Evolutionary conservation across 2,113 vertebrate species (phyloP).

Genomic region (Puntigrus tetrazona): DNA sequence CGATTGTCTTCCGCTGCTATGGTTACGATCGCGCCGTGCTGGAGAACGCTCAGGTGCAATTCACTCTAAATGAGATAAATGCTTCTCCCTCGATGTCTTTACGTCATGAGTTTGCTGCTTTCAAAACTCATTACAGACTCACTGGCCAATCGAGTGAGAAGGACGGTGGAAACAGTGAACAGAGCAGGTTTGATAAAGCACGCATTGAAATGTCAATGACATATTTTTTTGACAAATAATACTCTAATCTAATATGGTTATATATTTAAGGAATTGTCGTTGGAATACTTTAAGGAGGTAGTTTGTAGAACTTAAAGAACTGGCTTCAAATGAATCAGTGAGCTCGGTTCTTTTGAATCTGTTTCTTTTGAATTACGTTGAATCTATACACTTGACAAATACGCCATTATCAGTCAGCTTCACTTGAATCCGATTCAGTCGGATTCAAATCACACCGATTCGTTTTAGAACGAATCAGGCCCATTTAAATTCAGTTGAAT

Average conservation of each 20-base stretch:
- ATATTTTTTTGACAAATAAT: background rate
- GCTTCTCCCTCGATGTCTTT: constrained; percentile 1
- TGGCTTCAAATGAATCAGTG: background rate
- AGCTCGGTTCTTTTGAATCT: background rate
- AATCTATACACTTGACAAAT: too few species aligned
- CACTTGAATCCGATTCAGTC: background rate
- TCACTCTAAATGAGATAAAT: constrained; percentile 28
- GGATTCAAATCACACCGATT: background rate
- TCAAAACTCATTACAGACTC: background rate
- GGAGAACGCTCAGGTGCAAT: constrained; percentile 46
- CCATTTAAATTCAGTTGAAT: background rate
- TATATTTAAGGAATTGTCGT: background rate
- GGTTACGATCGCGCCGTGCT: constrained; percentile 73
- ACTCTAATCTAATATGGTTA: background rate
- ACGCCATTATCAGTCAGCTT: too few species aligned
- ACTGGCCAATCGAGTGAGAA: background rate
- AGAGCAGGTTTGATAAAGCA: background rate
- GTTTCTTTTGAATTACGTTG: background rate
- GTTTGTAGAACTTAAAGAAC: background rate
- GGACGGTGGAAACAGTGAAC: background rate
- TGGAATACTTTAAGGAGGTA: background rate
- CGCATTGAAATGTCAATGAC: background rate
- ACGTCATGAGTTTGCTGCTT: constrained; percentile 18
- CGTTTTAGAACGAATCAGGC: background rate
- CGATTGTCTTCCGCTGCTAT: constrained; percentile 72